Base-by-base conservation (phyloP, 2,888 invertebrate genomes). In the Drepanosiphum platanoidis region DNA sequence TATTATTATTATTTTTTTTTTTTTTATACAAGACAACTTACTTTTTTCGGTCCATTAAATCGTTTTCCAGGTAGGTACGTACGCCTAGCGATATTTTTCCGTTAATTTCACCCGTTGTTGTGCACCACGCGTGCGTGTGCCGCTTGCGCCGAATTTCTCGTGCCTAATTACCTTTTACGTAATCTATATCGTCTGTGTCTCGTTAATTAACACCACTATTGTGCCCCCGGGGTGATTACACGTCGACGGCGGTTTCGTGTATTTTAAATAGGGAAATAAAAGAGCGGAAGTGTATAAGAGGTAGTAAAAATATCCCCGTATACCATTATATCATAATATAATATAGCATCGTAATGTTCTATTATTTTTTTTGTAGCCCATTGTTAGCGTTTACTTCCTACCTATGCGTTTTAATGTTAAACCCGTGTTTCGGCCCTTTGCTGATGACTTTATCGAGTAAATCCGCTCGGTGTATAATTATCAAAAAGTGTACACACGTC, bases 31-130 rank as follows among this genome's bases (percentile, higher is more conserved):
- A 80, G 36, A 80, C n/a, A 66, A 68, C 46, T 68, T 46, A 66
- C 46, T 68, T 52, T 52, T 34, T 80, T 70, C 13, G 52, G 70
- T 70, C 27, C 46, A 80, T 80, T 80, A 36, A 80, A 52, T 52
- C n/a, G 15, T 32, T 22, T 30, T 64, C 9, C 79, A 46, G 79
- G 68, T 79, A 46, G 79, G 68, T 79, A 68, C 30, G 58, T n/a
- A 27, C 11, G 15, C 2, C 5, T 34, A 58, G 27, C 15, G 42
- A 46, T 79, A 52, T 34, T n/a, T 80, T 36, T 13, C 2, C 70
- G 34, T 68, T 80, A 27, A 68, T 34, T 80, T 36, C 11, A 27
- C 9, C 32, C 11, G 36, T 80, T 80, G 79, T 80, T 32, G n/a
- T 2, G 1, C 8, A 7, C 11, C 5, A 46, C 46, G 0, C 70